phyloP scores from a whole-genome alignment of 2,113 vertebrate genomes.

The Nyctibius bracteatus region DNA sequence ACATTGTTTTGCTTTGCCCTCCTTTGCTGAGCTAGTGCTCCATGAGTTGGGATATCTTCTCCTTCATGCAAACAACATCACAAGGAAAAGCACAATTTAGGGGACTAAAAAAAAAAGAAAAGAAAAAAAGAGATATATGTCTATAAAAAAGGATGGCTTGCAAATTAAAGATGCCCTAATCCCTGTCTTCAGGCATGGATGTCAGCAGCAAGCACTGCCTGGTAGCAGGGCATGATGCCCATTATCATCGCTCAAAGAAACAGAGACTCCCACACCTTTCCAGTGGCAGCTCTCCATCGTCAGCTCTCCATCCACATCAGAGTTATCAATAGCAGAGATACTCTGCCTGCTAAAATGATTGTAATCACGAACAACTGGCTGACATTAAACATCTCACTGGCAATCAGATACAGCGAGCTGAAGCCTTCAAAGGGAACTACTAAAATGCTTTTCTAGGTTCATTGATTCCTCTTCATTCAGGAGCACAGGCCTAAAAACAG shows the following conservation, averaged over 20 bases:
- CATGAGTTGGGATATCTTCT: not conserved
- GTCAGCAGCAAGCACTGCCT: not conserved
- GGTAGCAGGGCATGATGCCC: not conserved
- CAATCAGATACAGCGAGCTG: not conserved
- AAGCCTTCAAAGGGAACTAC: not conserved
- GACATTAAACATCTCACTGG: not conserved
- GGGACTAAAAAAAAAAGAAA: not conserved
- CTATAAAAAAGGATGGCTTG: not conserved
- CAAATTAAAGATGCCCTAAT: not conserved
- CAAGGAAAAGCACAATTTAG: not conserved
- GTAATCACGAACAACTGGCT: not conserved
- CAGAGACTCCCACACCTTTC: not conserved
- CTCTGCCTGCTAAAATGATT: not conserved
- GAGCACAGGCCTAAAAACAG: not conserved
- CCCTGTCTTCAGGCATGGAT: not conserved
- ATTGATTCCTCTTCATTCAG: not conserved
- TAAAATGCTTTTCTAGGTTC: not conserved
- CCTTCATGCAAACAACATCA: not conserved
- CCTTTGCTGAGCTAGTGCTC: not conserved
- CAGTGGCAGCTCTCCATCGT: not conserved
- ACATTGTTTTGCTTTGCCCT: not conserved
- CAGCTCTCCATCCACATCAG: not conserved
- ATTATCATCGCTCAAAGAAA: not conserved
- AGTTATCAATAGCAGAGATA: not conserved
- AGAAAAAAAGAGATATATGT: not conserved